A percentile compares a stretch with the other conserved stretches of the same genome.
These are phyloP conservation scores for Malachius bipustulatus DNA, from an alignment of 2,888 invertebrate genomes.

Conservation along the genomic window DNA sequence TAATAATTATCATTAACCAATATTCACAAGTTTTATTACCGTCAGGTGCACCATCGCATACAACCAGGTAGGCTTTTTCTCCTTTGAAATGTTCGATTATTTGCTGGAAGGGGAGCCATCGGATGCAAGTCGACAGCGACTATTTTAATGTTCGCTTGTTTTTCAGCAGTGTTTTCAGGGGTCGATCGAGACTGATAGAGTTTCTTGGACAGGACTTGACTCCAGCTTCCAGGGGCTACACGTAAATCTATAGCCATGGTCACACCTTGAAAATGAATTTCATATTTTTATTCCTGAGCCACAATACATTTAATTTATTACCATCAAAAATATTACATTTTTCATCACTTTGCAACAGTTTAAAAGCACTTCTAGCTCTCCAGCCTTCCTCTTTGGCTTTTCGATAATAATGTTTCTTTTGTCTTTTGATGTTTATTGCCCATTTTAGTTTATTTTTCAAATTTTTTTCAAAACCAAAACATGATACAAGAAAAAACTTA, in stretches of 20 bases:
- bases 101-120: slow-evolving; percentile 93
- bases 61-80: slow-evolving; percentile 81
- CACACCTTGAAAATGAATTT: slow-evolving; percentile 58
- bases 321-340: slow-evolving; percentile 82
- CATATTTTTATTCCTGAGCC: too few species aligned
- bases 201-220: slow-evolving; percentile 83
- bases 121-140: slow-evolving; percentile 96
- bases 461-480: too few species aligned
- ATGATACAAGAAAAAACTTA: too few species aligned
- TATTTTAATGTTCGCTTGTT: slow-evolving; percentile 55
- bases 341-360: slow-evolving; percentile 91
- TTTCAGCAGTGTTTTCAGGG: slow-evolving; percentile 30
- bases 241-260: slow-evolving; percentile 91
- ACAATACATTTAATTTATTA: too few species aligned
- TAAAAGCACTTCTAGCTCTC: slow-evolving; percentile 97
- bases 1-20: too few species aligned
- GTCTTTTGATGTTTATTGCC: slow-evolving; percentile 97
- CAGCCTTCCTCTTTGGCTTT: slow-evolving; percentile 98
- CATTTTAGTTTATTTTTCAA: slow-evolving; percentile 47
- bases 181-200: slow-evolving; percentile 39
- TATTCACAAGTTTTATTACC: too few species aligned
- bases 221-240: slow-evolving; percentile 98
- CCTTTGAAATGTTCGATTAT: slow-evolving; percentile 89
- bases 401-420: slow-evolving; percentile 94
- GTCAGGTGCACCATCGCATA: slow-evolving; percentile 98